phyloP scores from a whole-genome alignment of 2,113 vertebrate genomes.

The Camarhynchus parvulus region DNA sequence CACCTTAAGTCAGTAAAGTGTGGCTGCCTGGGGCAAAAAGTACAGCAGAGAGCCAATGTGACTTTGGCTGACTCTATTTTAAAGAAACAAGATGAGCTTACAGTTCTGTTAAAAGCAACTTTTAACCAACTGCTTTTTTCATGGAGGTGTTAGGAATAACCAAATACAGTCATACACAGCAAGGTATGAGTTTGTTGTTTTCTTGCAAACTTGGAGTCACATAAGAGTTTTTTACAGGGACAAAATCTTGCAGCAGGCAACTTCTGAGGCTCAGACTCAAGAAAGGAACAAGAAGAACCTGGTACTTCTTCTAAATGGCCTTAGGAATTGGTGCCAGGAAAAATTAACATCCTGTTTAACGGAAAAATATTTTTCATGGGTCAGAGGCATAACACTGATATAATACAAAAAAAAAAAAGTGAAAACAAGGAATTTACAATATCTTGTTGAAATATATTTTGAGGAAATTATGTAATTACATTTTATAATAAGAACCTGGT shows the following conservation, averaged over 20 bases:
- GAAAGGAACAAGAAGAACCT: neutral
- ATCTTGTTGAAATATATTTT: slow-evolving; percentile 9
- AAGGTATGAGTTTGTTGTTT: neutral
- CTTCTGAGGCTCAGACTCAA: neutral
- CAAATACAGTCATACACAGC: neutral
- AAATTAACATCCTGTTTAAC: neutral
- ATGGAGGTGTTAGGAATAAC: neutral
- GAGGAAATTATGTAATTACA: slow-evolving; percentile 26
- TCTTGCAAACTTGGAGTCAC: neutral
- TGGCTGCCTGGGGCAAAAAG: neutral
- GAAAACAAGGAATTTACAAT: slow-evolving; percentile 19
- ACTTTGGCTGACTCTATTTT: neutral
- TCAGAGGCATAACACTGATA: neutral
- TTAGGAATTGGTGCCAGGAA: neutral
- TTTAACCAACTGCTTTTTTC: neutral
- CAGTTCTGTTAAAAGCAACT: neutral
- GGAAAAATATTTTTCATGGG: neutral
- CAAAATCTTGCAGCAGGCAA: neutral
- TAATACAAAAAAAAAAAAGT: neutral
- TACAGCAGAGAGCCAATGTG: neutral
- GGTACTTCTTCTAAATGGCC: neutral
- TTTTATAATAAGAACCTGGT: neutral
- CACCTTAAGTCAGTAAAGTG: neutral
- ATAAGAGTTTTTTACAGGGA: neutral
- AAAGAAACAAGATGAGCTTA: neutral